Percentiles rank a stretch among this genome's conserved stretches.
Evolutionary conservation across 1,140 invertebrate genomes (phyloP).

Genomic region (Drosophila lacertosa): DNA sequence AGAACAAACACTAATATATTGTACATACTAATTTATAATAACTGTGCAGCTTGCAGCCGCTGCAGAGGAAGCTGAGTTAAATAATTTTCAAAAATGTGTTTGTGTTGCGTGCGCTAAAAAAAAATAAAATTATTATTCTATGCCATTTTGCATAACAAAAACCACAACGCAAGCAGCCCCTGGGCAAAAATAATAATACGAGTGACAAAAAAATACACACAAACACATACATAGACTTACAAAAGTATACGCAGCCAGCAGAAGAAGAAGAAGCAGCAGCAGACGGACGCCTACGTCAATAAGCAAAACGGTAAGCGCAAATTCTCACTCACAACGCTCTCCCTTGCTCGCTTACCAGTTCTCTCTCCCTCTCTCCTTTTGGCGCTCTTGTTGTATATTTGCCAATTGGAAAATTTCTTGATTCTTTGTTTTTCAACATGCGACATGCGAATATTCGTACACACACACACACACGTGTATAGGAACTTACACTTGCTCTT

Average conservation of each 20-base stretch:
- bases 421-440: slow-evolving; percentile 53
- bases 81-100: slow-evolving; percentile 59
- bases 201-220: slow-evolving; percentile 45
- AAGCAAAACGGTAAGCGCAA: slow-evolving; percentile 71
- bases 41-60: slow-evolving; percentile 26
- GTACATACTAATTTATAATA: slow-evolving; percentile 45
- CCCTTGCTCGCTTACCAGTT: slow-evolving; percentile 7
- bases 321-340: slow-evolving; percentile 44
- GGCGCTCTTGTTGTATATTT: slow-evolving; percentile 41
- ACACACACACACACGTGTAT: slow-evolving; percentile 41
- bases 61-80: slow-evolving; percentile 35
- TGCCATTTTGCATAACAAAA: slow-evolving; percentile 76
- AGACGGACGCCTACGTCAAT: slow-evolving; percentile 71
- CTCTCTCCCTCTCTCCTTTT: slow-evolving; percentile 2
- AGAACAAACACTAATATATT: slow-evolving; percentile 18
- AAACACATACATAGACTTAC: slow-evolving; percentile 42
- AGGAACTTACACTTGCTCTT: slow-evolving; percentile 46
- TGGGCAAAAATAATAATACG: slow-evolving; percentile 50
- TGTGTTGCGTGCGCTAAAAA: slow-evolving; percentile 45
- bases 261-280: slow-evolving; percentile 32
- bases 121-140: slow-evolving; percentile 48
- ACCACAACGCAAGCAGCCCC: slow-evolving; percentile 49
- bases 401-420: slow-evolving; percentile 78
- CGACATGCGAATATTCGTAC: slow-evolving; percentile 41
- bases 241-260: slow-evolving; percentile 36